phyloP scores from a whole-genome alignment of 2,888 invertebrate genomes.

The Harpagoxenus sublaevis region DNA sequence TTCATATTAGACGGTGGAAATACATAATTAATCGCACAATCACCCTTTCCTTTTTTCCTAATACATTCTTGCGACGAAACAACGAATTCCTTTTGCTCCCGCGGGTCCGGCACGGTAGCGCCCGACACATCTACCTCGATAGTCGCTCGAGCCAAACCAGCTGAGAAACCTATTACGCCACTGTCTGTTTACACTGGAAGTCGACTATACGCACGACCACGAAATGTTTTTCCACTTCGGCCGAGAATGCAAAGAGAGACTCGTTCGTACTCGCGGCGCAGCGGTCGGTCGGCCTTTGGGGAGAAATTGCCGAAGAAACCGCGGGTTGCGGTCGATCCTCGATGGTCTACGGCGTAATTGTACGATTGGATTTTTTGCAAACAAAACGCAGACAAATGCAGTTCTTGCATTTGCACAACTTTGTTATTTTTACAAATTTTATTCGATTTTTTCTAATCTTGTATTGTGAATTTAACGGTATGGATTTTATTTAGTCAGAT shows the following conservation, averaged over 20 bases:
- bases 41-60: constrained; percentile 83
- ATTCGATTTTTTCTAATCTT: not conserved
- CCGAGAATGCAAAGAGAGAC: constrained; percentile 66
- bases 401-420: not conserved
- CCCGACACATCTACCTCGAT: constrained; percentile 82
- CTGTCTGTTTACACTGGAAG: constrained; percentile 83
- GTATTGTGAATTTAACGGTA: not conserved
- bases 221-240: constrained; percentile 68
- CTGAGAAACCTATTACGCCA: constrained; percentile 82
- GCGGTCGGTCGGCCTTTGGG: constrained; percentile 38
- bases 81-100: constrained; percentile 84
- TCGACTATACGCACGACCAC: constrained; percentile 76
- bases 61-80: constrained; percentile 81
- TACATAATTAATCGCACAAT: constrained; percentile 82
- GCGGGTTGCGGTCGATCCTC: constrained; percentile 41
- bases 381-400: not conserved
- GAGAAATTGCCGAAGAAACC: constrained; percentile 53
- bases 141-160: constrained; percentile 83
- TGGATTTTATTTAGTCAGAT: not conserved
- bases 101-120: constrained; percentile 75
- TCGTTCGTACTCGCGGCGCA: constrained; percentile 28
- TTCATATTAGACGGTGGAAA: constrained; percentile 59
- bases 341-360: constrained; percentile 11
- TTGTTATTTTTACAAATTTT: not conserved
- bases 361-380: constrained; percentile 19